Base-by-base conservation (phyloP, 2,113 vertebrate genomes). In the Platycercus adscitus region DNA sequence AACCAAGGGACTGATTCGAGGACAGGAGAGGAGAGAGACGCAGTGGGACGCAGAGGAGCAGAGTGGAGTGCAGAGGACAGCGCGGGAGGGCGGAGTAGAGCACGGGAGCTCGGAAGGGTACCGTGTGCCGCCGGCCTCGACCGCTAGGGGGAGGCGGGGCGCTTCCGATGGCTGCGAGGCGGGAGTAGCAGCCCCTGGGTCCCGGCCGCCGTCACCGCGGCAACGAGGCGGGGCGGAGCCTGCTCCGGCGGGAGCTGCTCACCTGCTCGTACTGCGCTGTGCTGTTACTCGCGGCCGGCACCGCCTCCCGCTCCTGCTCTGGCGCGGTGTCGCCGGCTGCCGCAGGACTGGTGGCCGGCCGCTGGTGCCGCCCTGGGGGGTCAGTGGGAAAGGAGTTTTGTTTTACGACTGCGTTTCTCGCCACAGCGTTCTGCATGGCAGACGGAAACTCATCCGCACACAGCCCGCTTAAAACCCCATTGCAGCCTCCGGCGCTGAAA, bases 121-220 rank as follows among this genome's bases (percentile, higher is more conserved):
- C 31, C 19, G 31, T 97, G 97, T 82, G 56, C 76, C 60, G 28
- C 89, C 47, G 44, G 25, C 69, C 83, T 56, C 77, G 3, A 89
- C 98, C 98, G 98, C 98, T 97, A 97, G 98, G 98, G 98, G 98
- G 98, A 98, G 98, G 98, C 96, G 95, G 98, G 97, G 98, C 96
- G 97, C 98, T 98, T 98, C 96, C 91, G 95, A 56, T 21, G 13
- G 55, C 55, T 8, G 19, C 33, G 55, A 56, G 31, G 31, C 19
- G 12, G 55, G 31, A 56, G 31, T 19, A 56, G 31, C 31, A 21
- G 31, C 8, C 55, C 31, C 31, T 5, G 19, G 19, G 55, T 11
- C 55, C 55, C 13, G 31, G 55, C 50, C 21, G 33, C 65, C 43
- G 28, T 49, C 46, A 55, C 41, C 77, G 17, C 63, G 23, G 75